Evolutionary conservation across 2,113 vertebrate species (phyloP).

Genomic region (Rhegmatorhina hoffmannsi): DNA sequence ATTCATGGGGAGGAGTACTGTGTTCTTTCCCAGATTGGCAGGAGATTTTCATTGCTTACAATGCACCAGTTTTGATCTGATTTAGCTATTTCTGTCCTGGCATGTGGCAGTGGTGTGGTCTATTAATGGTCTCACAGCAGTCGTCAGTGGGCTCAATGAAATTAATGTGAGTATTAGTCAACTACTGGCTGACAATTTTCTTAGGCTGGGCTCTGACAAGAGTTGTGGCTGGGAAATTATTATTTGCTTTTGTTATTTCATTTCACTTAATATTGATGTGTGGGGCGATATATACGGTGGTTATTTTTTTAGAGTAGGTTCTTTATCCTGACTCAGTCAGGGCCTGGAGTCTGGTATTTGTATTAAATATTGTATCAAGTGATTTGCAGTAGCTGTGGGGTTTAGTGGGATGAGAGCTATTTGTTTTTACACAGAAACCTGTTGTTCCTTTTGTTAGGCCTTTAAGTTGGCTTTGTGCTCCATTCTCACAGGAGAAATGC

Average conservation of each 20-base stretch:
- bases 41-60: neutral
- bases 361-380: constrained; percentile 48
- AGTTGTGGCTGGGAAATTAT: neutral
- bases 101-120: neutral
- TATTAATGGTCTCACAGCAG: neutral
- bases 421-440: constrained; percentile 11
- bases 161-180: constrained; percentile 12
- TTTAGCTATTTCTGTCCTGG: neutral
- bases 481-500: neutral
- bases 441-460: neutral
- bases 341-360: neutral
- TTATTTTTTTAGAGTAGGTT: neutral
- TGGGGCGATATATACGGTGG: neutral
- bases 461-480: constrained; percentile 8
- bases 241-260: neutral
- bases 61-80: neutral
- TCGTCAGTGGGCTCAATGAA: neutral
- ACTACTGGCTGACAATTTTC: neutral
- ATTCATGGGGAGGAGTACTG: neutral
- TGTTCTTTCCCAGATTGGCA: neutral
- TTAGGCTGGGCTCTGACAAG: neutral
- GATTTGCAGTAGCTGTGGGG: constrained; percentile 25
- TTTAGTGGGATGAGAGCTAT: constrained; percentile 25
- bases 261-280: constrained; percentile 19
- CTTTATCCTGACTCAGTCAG: neutral